These are phyloP conservation scores for Percina caprodes DNA, from an alignment of 2,113 vertebrate species.

Conservation along the genomic window DNA sequence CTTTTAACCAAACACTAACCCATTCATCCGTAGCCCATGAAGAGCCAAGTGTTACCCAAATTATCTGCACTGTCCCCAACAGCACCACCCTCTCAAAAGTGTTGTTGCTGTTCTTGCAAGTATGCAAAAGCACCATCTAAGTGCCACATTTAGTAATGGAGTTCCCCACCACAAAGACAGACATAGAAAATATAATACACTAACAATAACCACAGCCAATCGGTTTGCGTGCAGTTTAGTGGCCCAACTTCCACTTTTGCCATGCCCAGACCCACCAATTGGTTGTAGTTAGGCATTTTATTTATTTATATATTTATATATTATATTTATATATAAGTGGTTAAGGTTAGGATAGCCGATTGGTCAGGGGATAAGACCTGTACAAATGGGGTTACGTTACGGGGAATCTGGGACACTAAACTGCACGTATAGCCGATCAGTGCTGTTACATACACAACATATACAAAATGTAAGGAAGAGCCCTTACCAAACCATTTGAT, in stretches of 20 bases:
- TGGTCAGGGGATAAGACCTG: no score
- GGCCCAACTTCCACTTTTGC: no score
- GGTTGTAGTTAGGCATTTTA: no score
- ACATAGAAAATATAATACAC: not conserved
- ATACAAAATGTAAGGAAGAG: not conserved
- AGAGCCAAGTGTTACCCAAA: not conserved
- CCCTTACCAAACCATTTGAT: slow-evolving; percentile 99
- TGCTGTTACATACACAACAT: not conserved
- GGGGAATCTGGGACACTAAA: no score
- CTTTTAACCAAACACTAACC: not conserved
- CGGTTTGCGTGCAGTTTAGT: no score
- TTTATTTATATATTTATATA: no score
- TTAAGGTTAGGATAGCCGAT: no score
- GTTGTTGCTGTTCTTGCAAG: not conserved
- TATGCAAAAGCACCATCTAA: not conserved
- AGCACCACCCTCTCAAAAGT: not conserved
- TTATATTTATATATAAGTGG: no score
- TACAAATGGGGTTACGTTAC: no score
- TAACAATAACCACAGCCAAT: not conserved
- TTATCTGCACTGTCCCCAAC: not conserved
- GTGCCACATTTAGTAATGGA: not conserved
- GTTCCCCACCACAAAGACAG: not conserved
- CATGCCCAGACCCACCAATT: no score
- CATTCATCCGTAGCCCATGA: not conserved
- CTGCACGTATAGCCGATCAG: no score